Evolutionary conservation across 2,797 vertebrate species (phyloP).

Genomic region (Rhinogobio ventralis): DNA sequence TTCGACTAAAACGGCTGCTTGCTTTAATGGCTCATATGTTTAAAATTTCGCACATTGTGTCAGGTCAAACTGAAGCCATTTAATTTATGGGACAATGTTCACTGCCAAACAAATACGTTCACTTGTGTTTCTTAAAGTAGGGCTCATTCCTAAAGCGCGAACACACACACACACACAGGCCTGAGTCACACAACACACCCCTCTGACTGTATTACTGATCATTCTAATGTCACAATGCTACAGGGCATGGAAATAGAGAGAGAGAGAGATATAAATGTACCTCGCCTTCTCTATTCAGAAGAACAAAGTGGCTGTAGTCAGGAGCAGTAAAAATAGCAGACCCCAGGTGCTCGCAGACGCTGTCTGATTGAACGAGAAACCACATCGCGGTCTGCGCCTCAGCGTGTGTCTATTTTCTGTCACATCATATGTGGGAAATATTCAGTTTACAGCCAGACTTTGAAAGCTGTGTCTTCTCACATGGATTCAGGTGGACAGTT

Average conservation of each 20-base stretch:
- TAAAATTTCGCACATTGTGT: neutral
- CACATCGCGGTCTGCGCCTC: slow-evolving; percentile 3
- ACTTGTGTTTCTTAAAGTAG: slow-evolving; percentile 16
- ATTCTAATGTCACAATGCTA: slow-evolving; percentile 63
- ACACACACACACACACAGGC: slow-evolving; percentile 40
- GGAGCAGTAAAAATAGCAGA: slow-evolving; percentile 33
- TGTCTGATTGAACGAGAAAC: slow-evolving; percentile 31
- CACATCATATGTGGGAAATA: slow-evolving; percentile 2
- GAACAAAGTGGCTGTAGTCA: slow-evolving; percentile 11
- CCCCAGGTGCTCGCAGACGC: slow-evolving; percentile 32
- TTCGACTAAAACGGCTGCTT: neutral
- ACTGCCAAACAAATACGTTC: slow-evolving; percentile 11
- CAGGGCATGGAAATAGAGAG: slow-evolving; percentile 44
- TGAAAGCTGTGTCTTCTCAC: neutral
- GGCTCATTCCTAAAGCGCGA: slow-evolving; percentile 51
- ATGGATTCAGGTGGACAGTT: neutral
- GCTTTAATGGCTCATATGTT: neutral
- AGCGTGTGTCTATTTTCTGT: neutral
- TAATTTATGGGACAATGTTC: neutral
- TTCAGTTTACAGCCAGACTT: neutral
- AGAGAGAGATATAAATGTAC: slow-evolving; percentile 15
- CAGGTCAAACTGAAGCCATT: neutral
- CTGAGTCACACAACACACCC: slow-evolving; percentile 68
- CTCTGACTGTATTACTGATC: slow-evolving; percentile 65
- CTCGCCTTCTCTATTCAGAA: slow-evolving; percentile 38